Evolutionary conservation across 2,797 vertebrate genomes (phyloP), one percentile per base, ranked within the genome.

Genomic region (Artibeus jamaicensis): DNA sequence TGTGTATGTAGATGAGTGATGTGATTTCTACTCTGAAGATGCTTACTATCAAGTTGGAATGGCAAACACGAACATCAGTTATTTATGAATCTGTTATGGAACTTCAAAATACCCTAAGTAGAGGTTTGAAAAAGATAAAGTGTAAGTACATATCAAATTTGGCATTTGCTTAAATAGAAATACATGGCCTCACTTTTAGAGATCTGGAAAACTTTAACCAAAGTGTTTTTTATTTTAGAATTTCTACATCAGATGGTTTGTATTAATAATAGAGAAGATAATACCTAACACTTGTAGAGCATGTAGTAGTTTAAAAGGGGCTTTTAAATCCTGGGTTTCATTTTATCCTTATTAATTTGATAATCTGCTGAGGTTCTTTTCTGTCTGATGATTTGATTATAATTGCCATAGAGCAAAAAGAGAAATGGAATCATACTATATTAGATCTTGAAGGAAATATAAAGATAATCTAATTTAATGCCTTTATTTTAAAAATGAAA

Each of bases 401-500:
- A 89, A 50, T 94, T 91, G 70, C 74, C 93, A 86, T 48, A 82
- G 12, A 88, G 93, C 24, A 65, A 81, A 94, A 93, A 94, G 90
- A 97, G 68, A 93, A 94, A 95, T 87, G 81, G 81, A 92, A 90
- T 96, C 46, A 94, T 19, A 82, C 44, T 74, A 37, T 94, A 92
- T 88, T 93, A 90, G 77, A 78, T 90, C 84, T 93, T 83, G 62
- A 93, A 96, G 87, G 86, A 96, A 94, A 78, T 93, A 91, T 94
- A 91, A 96, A 71, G 83, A 96, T 95, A 94, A 94, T 95, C 68
- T 96, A 93, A 93, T 94, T 48, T 94, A 87, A 93, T 77, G 53
- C 11, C 22, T 97, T 97, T 89, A 92, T 94, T 97, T 96, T 86
- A 92, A 97, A 96, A 94, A 93, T 96, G 95, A 96, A 97, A 90